Conservation (phyloP, 2,113 vertebrate genomes). For the Hippoglossus stenolepis region DNA sequence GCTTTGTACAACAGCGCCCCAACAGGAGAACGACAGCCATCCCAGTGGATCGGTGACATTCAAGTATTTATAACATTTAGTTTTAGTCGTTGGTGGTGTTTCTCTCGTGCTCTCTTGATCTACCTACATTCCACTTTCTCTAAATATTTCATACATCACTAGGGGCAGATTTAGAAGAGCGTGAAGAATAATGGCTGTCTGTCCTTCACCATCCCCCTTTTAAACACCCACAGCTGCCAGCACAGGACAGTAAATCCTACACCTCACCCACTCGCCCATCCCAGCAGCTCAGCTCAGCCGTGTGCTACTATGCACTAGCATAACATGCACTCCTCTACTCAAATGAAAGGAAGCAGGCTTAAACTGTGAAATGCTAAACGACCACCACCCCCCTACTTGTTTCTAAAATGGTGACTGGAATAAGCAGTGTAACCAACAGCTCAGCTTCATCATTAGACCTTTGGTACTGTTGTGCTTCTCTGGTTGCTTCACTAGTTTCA, state of each 20-base stretch:
- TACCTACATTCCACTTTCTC: constrained; percentile 57
- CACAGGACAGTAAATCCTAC: constrained; percentile 78
- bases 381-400: constrained; percentile 13
- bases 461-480: constrained; percentile 45
- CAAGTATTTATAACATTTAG: constrained; percentile 41
- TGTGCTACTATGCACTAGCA: constrained; percentile 50
- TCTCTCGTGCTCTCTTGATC: constrained; percentile 36
- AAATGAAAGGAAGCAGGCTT: constrained; percentile 40
- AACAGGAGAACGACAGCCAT: constrained; percentile 15
- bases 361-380: constrained; percentile 25
- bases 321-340: constrained; percentile 38
- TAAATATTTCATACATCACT: constrained; percentile 68
- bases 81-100: constrained; percentile 27
- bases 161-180: constrained; percentile 63
- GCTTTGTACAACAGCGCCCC: constrained; percentile 47
- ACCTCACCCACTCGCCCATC: constrained; percentile 65
- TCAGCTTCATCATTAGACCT: constrained; percentile 38
- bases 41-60: background rate
- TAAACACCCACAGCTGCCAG: constrained; percentile 78
- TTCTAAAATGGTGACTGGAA: constrained; percentile 43
- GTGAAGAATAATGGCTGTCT: constrained; percentile 71
- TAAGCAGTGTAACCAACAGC: constrained; percentile 30
- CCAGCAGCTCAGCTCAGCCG: constrained; percentile 44
- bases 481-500: constrained; percentile 56
- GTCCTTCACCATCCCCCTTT: constrained; percentile 68